Evolutionary conservation across 2,888 invertebrate genomes (phyloP).

Genomic region (Pelosia muscerda): DNA sequence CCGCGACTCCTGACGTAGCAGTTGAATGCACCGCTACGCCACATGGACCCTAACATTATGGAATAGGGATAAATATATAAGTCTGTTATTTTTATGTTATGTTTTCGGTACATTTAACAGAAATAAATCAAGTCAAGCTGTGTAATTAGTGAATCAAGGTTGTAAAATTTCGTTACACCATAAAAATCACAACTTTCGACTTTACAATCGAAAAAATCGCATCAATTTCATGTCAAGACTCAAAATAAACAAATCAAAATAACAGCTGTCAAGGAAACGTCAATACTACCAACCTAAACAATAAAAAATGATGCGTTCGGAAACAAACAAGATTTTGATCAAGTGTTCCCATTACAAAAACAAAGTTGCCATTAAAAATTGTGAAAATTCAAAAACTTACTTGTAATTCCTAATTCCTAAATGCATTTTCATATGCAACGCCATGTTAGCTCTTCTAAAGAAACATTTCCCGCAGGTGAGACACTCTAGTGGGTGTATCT

Average conservation of each 20-base stretch:
- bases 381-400: conserved; percentile 61
- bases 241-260: neutral
- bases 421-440: conserved; percentile 93
- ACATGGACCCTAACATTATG: too few species aligned
- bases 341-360: neutral
- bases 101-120: neutral
- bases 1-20: too few species aligned
- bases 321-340: neutral
- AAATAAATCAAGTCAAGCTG: neutral
- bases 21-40: too few species aligned
- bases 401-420: conserved; percentile 91
- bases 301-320: neutral
- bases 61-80: too few species aligned
- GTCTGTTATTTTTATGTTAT: too few species aligned
- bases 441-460: conserved; percentile 90
- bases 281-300: neutral
- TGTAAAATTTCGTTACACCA: neutral
- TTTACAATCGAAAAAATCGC: neutral
- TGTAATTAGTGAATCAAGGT: neutral
- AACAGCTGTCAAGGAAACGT: conserved; percentile 3
- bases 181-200: neutral
- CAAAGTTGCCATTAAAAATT: neutral
- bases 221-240: neutral
- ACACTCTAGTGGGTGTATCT: conserved; percentile 93
- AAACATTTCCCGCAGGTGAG: conserved; percentile 93